Evolutionary conservation across 2,888 invertebrate genomes (phyloP), one percentile per base, ranked within the genome.

Genomic region (Drosophila kanekoi): DNA sequence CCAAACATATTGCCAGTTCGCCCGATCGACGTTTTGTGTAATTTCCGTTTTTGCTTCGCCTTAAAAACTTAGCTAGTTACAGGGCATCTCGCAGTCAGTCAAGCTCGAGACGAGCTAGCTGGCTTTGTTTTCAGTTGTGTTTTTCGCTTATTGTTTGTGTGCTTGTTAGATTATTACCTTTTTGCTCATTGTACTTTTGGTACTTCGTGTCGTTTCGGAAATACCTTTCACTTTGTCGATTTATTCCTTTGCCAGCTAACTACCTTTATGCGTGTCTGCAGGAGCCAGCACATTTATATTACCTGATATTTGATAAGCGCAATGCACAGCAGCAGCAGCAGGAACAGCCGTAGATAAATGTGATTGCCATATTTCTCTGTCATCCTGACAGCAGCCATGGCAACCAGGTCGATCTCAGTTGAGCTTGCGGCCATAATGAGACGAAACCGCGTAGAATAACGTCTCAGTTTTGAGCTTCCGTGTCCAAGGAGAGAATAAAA

Each of bases 221-320:
- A 81, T 85, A 77, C 66, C 77, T 71, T 79, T 76, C 53, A 57
- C 61, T 63, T 73, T 65, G 68, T 59, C 63, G 65, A 68, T 69
- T 81, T 81, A 23, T 66, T 53, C 56, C 38, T 53, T 38, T 52
- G 56, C 28, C 63, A 23, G 77, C 75, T 84, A 83, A 82, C 82
- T 83, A 79, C 69, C 73, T 69, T 80, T 81, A 84, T 81, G 84
- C 81, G 84, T 82, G 81, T 76, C 70, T 70, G 64, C 66, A 20
- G 57, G 38, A 62, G 61, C 59, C 69, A 66, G 69, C 62, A 62
- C 68, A 81, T 79, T 77, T 79, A 68, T 84, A 66, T 68, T 54
- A 72, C 66, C 67, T 59, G 72, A 72, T 72, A 72, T 77, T 75
- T 79, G 83, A 83, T 83, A 81, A 83, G 77, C 62, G 59, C 43